Conservation (phyloP, 2,888 invertebrate species). For the Schizotus pectinicornis region DNA sequence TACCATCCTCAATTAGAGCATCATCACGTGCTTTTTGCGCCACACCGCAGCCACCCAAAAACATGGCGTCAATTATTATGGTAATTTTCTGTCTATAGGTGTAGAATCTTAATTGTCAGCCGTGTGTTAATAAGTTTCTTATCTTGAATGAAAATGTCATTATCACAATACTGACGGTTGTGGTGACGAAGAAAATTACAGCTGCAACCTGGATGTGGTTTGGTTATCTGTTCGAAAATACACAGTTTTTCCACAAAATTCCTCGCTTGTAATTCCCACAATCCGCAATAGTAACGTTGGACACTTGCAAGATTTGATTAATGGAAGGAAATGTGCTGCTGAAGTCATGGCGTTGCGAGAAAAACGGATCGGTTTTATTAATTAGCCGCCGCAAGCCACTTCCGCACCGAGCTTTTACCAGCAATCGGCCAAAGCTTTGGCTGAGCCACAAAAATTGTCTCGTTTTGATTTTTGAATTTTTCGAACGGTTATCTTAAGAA, state of each 20-base stretch:
- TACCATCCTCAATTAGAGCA: neutral
- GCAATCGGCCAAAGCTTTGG: neutral
- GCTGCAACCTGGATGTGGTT: constrained; percentile 34
- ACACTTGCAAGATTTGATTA: too few species aligned
- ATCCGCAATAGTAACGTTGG: neutral
- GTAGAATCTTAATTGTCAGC: constrained; percentile 7
- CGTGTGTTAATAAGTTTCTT: constrained; percentile 21
- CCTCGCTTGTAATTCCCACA: constrained; percentile 15
- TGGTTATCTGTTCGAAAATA: constrained; percentile 30
- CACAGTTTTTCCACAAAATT: constrained; percentile 13
- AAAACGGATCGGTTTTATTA: too few species aligned
- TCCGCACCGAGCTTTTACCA: neutral
- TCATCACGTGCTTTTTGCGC: neutral
- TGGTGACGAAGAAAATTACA: constrained; percentile 25
- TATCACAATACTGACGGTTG: constrained; percentile 10
- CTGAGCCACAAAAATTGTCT: too few species aligned
- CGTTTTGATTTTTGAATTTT: too few species aligned
- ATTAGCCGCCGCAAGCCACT: neutral
- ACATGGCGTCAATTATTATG: too few species aligned
- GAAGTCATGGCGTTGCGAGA: too few species aligned
- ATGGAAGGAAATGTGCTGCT: too few species aligned
- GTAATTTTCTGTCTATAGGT: constrained; percentile 5
- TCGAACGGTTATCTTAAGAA: too few species aligned
- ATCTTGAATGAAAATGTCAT: constrained; percentile 8
- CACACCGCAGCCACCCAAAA: neutral